Evolutionary conservation across 1,140 invertebrate species (phyloP).

Genomic region (Eupristina koningsbergeri): DNA sequence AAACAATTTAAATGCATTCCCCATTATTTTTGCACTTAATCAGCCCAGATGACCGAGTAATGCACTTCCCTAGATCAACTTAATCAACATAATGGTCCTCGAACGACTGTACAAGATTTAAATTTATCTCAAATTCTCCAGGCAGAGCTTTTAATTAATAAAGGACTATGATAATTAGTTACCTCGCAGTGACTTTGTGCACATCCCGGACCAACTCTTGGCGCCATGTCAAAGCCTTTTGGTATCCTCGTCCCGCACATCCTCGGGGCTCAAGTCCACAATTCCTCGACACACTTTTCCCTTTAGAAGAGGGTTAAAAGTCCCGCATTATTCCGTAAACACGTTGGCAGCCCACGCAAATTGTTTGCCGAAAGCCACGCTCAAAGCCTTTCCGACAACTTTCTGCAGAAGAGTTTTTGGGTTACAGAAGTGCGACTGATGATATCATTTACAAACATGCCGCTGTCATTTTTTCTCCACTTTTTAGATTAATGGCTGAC

Average conservation of each 20-base stretch:
- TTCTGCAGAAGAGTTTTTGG: no score
- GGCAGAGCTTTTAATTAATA: neutral
- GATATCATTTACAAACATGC: neutral
- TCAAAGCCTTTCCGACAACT: neutral
- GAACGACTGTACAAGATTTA: neutral
- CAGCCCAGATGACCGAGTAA: neutral
- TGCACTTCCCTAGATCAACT: neutral
- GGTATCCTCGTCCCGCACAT: no score
- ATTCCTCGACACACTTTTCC: neutral
- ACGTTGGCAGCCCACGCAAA: conserved; percentile 31
- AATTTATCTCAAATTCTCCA: neutral
- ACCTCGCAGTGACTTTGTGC: neutral
- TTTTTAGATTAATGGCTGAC: neutral
- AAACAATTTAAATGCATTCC: neutral
- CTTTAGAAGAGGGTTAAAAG: no score
- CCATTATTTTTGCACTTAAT: neutral
- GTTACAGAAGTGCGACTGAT: no score
- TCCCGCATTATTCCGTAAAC: neutral
- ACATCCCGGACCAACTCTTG: neutral
- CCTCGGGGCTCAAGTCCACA: no score
- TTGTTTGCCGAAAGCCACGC: neutral
- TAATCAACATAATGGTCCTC: neutral
- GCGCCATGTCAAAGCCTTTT: neutral
- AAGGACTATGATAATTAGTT: neutral
- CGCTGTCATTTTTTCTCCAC: neutral